phyloP scores from a whole-genome alignment of 2,797 vertebrate species.

The Acridotheres tristis region DNA sequence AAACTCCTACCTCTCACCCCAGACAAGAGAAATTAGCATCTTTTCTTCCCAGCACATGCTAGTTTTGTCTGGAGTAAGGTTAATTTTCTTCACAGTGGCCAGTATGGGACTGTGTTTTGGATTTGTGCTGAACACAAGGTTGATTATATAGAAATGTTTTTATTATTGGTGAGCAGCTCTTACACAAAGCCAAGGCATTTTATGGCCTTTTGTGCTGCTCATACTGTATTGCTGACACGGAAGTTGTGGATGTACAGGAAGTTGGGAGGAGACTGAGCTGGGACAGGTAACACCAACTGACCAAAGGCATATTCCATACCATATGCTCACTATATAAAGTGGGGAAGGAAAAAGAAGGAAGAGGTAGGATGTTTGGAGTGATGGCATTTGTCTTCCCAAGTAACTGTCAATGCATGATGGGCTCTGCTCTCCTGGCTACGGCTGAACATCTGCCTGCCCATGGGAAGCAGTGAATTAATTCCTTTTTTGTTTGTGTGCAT shows the following conservation, averaged over 20 bases:
- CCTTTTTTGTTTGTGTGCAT: background rate
- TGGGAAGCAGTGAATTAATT: background rate
- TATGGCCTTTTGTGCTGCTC: background rate
- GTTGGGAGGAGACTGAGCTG: background rate
- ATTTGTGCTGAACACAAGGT: background rate
- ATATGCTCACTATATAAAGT: background rate
- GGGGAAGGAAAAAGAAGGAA: background rate
- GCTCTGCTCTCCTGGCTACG: background rate
- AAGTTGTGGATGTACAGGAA: background rate
- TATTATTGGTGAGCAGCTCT: background rate
- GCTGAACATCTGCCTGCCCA: background rate
- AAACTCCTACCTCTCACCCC: background rate
- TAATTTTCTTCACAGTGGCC: background rate
- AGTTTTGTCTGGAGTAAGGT: background rate
- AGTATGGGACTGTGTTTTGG: background rate
- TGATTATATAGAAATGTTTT: background rate
- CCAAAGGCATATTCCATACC: background rate
- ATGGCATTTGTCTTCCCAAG: background rate
- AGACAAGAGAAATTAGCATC: background rate
- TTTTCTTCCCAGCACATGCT: background rate
- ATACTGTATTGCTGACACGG: background rate
- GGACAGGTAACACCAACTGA: background rate
- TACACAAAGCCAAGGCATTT: background rate
- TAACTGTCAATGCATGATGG: rapidly evolving
- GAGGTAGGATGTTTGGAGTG: rapidly evolving